Evolutionary conservation across 2,888 invertebrate species (phyloP).

Genomic region (Petrolisthes cinctipes): DNA sequence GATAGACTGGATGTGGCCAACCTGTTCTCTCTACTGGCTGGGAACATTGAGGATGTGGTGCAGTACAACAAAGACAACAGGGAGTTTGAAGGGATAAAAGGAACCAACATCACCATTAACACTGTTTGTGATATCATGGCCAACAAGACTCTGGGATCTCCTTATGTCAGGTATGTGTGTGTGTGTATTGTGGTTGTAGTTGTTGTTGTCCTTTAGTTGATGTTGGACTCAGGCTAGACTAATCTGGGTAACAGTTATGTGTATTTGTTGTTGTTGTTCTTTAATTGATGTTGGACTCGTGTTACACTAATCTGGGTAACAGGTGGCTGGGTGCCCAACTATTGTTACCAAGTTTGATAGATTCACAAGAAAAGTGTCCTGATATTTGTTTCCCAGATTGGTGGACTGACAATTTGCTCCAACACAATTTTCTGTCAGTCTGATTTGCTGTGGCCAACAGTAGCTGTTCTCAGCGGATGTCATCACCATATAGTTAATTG

Average conservation of each 20-base stretch:
- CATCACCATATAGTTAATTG: no score
- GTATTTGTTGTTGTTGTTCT: no score
- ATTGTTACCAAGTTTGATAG: no score
- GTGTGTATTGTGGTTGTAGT: neutral
- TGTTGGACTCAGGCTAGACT: neutral
- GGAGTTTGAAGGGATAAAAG: slow-evolving; percentile 74
- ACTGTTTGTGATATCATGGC: slow-evolving; percentile 83
- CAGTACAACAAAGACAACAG: slow-evolving; percentile 96
- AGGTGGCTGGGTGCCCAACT: no score
- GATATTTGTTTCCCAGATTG: no score
- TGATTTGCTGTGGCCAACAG: no score
- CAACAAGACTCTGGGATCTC: slow-evolving; percentile 48
- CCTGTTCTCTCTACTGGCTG: slow-evolving; percentile 85
- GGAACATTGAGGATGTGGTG: slow-evolving; percentile 89
- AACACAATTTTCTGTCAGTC: no score
- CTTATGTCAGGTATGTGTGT: slow-evolving; percentile 1
- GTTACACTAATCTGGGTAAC: no score
- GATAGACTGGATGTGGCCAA: slow-evolving; percentile 78
- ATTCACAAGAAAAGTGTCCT: no score
- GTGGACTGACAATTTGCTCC: no score
- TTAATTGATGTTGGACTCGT: no score
- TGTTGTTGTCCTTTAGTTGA: neutral
- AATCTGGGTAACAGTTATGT: neutral
- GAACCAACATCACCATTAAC: slow-evolving; percentile 83
- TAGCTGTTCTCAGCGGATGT: no score